phyloP scores from a whole-genome alignment of 2,113 vertebrate species.

The Notarius lentiginosus region DNA sequence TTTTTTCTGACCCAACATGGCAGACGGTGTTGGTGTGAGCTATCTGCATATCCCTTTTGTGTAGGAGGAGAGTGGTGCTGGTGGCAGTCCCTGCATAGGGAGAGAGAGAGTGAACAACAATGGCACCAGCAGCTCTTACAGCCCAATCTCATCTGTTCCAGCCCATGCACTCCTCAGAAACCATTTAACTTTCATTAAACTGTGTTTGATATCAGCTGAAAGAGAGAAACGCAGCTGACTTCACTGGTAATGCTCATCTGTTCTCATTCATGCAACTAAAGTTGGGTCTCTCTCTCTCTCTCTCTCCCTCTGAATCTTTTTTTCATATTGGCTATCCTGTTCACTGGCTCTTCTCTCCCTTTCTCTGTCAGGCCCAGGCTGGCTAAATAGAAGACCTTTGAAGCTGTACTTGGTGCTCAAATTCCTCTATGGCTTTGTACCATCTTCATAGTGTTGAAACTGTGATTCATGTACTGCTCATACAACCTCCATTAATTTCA shows the following conservation, averaged over 20 bases:
- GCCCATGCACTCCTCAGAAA: slow-evolving; percentile 87
- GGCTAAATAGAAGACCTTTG: slow-evolving; percentile 91
- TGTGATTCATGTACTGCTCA: slow-evolving; percentile 95
- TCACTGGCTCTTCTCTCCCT: slow-evolving; percentile 47
- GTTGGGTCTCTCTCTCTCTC: slow-evolving; percentile 72
- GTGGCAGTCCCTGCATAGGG: slow-evolving; percentile 73
- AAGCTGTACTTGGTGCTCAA: slow-evolving; percentile 89
- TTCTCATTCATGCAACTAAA: slow-evolving; percentile 84
- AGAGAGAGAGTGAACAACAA: slow-evolving; percentile 77
- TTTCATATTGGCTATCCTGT: slow-evolving; percentile 25
- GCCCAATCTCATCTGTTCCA: slow-evolving; percentile 91
- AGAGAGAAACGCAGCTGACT: slow-evolving; percentile 72
- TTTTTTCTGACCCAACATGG: slow-evolving; percentile 80
- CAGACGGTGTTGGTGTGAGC: slow-evolving; percentile 75
- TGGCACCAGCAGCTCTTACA: slow-evolving; percentile 85
- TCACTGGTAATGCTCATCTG: slow-evolving; percentile 83
- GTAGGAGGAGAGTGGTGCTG: slow-evolving; percentile 85
- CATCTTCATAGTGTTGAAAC: slow-evolving; percentile 84
- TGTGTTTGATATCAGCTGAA: slow-evolving; percentile 90
- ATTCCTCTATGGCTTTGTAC: slow-evolving; percentile 90
- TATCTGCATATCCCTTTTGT: slow-evolving; percentile 89
- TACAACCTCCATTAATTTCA: slow-evolving; percentile 96
- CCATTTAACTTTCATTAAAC: slow-evolving; percentile 94
- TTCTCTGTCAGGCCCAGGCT: slow-evolving; percentile 70
- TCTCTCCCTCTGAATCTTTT: slow-evolving; percentile 44